Evolutionary conservation across 2,888 invertebrate species (phyloP), one percentile per base, ranked within the genome.

Genomic region (Minunthozetes semirufus): DNA sequence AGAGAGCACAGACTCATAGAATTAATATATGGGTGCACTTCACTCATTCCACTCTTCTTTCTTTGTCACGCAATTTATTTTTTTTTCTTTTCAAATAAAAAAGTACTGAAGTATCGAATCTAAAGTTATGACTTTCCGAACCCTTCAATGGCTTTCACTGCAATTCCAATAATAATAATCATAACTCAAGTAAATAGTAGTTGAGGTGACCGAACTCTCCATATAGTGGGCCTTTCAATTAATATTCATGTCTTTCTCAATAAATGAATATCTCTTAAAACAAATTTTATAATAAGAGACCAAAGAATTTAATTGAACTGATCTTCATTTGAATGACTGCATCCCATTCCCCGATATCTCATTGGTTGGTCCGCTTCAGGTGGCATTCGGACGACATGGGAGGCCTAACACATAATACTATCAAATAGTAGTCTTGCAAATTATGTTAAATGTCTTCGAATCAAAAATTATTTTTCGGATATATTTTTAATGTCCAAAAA

Each of bases 1-100:
- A n/a, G n/a, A n/a, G n/a, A n/a, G n/a, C n/a, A n/a, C n/a, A n/a
- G n/a, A n/a, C 19, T n/a, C 53, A n/a, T 5, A 53, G n/a, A 8
- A 61, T 29, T 61, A 61, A 61, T 61, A 61, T 61, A 61, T 61
- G 61, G 61, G 61, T 61, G 61, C 61, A 61, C 61, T 61, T 61
- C 61, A 53, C 22, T 53, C 19, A 53, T 8, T 53, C 19, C 53
- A 53, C 19, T 53, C 53, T 42, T 6, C 42, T 8, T 17, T 53
- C 17, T 61, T n/a, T 61, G 61, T 61, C 61, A 61, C 61, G 61
- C 61, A 61, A 59, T 61, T 61, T 29, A 61, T 29, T 29, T 61
- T 17, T 53, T 19, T 19, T 15, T 53, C 53, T 19, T 53, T 61
- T 33, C 29, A 29, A 29, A 27, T 61, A 3, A 11, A 29, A 29